phyloP scores from a whole-genome alignment of 1,140 invertebrate species.

The Formica exsecta region DNA sequence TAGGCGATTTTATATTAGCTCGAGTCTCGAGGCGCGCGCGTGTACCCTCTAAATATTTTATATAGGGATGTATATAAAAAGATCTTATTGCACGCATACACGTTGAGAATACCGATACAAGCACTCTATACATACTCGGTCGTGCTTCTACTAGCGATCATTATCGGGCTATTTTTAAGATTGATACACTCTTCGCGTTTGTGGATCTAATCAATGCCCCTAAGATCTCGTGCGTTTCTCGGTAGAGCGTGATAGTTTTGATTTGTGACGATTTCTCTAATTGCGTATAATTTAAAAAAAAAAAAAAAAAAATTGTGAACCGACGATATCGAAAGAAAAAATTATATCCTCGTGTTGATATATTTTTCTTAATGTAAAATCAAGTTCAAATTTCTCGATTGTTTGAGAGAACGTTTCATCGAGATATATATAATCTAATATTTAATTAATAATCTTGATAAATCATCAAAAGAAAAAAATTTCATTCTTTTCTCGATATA shows the following conservation, averaged over 20 bases:
- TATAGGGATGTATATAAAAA: background rate
- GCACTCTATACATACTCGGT: background rate
- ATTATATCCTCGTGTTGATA: no score
- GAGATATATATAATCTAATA: background rate
- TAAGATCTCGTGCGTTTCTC: background rate
- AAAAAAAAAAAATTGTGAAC: background rate
- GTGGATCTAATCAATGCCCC: constrained; percentile 3
- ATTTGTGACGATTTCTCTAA: background rate
- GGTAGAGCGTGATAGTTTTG: background rate
- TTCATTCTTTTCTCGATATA: background rate
- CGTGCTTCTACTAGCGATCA: background rate
- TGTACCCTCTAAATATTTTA: background rate
- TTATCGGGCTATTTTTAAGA: constrained; percentile 44
- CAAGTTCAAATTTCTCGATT: background rate
- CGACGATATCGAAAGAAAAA: no score
- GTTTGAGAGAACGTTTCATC: background rate
- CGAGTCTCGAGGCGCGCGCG: background rate
- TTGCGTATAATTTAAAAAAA: background rate
- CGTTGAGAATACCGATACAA: constrained; percentile 11
- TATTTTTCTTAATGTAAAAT: background rate
- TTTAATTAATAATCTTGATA: background rate
- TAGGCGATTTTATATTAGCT: constrained; percentile 18
- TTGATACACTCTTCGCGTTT: background rate
- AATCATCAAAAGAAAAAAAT: no score
- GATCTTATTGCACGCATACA: no score